These are phyloP conservation scores for Knipowitschia caucasica DNA, from an alignment of 2,797 vertebrate species.

Conservation along the genomic window DNA sequence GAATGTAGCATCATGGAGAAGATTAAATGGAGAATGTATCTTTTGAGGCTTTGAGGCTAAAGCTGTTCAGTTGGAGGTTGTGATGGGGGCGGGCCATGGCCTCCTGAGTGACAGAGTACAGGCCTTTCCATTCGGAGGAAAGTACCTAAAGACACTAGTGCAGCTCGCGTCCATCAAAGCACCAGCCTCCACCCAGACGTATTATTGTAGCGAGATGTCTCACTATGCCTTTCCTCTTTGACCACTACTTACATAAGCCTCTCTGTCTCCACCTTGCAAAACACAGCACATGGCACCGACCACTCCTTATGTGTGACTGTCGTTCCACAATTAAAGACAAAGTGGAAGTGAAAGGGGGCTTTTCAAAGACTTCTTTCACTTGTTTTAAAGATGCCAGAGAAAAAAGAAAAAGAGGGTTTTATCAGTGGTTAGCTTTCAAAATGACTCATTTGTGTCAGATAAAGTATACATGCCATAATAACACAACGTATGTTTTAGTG, in stretches of 20 bases:
- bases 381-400: neutral
- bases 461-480: neutral
- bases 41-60: neutral
- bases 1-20: too few species aligned
- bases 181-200: constrained; percentile 45
- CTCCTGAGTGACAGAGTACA: constrained; percentile 18
- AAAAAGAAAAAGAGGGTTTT: neutral
- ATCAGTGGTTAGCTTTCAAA: neutral
- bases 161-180: constrained; percentile 35
- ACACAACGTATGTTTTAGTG: too few species aligned
- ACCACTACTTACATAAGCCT: constrained; percentile 56
- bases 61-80: neutral
- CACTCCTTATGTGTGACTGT: constrained; percentile 8
- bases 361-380: constrained; percentile 16
- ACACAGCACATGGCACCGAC: constrained; percentile 36
- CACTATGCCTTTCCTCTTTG: constrained; percentile 35
- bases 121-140: constrained; percentile 49
- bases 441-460: neutral
- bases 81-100: constrained; percentile 1
- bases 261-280: constrained; percentile 53
- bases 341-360: constrained; percentile 12
- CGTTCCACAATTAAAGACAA: neutral
- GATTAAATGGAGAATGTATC: too few species aligned
- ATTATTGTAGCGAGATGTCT: constrained; percentile 54
- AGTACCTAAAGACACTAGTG: constrained; percentile 64